Percentiles rank a stretch among this genome's conserved stretches.
These are phyloP conservation scores for Pachyseris speciosa DNA, from an alignment of 64 coral and sea anemone genomes.

Conservation along the genomic window DNA sequence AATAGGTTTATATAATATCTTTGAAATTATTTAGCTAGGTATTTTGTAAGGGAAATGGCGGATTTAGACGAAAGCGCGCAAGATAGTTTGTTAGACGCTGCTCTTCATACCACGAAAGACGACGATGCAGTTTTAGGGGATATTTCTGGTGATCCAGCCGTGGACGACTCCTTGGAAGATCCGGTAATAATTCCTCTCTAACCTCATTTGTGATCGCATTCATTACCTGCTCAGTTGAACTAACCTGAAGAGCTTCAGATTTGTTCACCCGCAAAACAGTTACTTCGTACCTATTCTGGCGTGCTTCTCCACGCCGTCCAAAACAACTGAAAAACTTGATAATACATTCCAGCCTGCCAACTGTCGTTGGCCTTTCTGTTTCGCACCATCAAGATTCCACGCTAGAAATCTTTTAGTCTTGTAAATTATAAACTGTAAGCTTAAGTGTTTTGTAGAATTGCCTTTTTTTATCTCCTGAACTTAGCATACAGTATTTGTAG, in stretches of 20 bases:
- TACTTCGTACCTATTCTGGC: too few relatives aligned
- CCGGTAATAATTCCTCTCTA: constrained; percentile 65
- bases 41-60: constrained; percentile 80
- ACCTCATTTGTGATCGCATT: not conserved
- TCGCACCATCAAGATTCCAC: not conserved
- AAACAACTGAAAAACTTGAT: too few relatives aligned
- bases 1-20: not conserved
- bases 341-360: not conserved
- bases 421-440: too few relatives aligned
- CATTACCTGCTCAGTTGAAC: too few relatives aligned
- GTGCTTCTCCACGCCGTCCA: too few relatives aligned
- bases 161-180: constrained; percentile 91
- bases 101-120: constrained; percentile 83
- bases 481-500: too few relatives aligned
- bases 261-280: too few relatives aligned
- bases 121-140: constrained; percentile 88
- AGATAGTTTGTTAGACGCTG: constrained; percentile 80
- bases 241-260: too few relatives aligned
- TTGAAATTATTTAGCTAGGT: constrained; percentile 47
- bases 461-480: too few relatives aligned
- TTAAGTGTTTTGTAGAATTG: too few relatives aligned
- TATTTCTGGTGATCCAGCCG: constrained; percentile 69
- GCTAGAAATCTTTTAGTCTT: not conserved
- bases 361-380: not conserved
- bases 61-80: constrained; percentile 86